These are phyloP conservation scores for Lepidurus arcticus DNA, from an alignment of 1,140 invertebrate genomes.

Conservation along the genomic window DNA sequence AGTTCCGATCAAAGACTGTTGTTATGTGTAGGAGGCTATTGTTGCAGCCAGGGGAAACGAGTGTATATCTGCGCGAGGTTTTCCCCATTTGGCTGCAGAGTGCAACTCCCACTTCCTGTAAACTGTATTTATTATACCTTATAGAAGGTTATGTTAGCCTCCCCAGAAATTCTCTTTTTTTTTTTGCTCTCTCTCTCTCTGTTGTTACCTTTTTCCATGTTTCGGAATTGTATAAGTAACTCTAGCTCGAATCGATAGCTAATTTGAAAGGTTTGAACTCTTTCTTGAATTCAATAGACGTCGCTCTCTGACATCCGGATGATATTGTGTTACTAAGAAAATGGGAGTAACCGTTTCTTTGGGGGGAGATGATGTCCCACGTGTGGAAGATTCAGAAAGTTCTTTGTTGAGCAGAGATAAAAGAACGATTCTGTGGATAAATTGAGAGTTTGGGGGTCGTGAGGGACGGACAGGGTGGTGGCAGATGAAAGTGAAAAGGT, in stretches of 20 bases:
- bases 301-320: no score
- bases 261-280: no score
- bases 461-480: no score
- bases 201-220: background rate
- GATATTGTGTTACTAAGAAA: background rate
- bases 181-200: background rate
- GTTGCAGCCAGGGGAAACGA: background rate
- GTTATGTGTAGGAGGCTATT: no score
- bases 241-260: no score
- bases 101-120: slow-evolving; percentile 6
- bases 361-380: background rate
- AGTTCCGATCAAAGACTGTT: no score
- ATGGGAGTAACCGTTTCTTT: background rate
- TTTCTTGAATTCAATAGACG: no score
- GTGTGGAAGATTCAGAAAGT: background rate
- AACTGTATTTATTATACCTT: background rate
- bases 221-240: background rate
- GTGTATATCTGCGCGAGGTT: background rate
- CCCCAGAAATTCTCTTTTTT: background rate
- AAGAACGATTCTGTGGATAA: no score
- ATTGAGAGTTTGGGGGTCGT: no score
- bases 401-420: background rate
- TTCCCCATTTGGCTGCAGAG: background rate
- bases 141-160: background rate
- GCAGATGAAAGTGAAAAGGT: background rate